Evolutionary conservation across 53 echinoderm and acorn worm species (phyloP), one percentile per base, ranked within the genome.

Genomic region (Patiria pectinifera): DNA sequence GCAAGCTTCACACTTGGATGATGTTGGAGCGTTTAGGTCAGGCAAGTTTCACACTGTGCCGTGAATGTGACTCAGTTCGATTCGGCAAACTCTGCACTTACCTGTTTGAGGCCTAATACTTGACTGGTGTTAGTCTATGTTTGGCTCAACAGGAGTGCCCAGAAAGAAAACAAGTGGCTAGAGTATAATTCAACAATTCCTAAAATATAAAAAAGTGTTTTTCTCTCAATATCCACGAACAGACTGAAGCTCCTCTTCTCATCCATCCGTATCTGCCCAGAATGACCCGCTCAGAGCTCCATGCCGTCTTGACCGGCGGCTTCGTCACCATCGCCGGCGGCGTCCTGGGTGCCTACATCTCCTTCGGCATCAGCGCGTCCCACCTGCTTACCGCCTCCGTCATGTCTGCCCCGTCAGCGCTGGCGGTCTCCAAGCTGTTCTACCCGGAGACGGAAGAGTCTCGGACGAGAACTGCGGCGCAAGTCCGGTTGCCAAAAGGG

Each of bases 261-360:
- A 95, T 97, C 93, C 86, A 95, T 59, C 97, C 97, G 5, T 96
- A 95, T 93, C 88, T 97, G 2, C 84, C 90, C 16, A 83, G 92
- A 45, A 97, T 97, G 97, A 97, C 97, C 14, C 91, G 88, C 49
- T 97, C 97, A 2, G 97, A 97, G 83, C 94, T 97, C 46, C 97
- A 97, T 76, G 97, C 97, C 22, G 97, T 97, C 62, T 96, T 97
- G 97, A 97, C 97, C 0, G 97, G 97, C 23, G 97, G 97, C n/a
- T 97, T 97, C 77, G 97, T 96, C 9, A 97, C 97, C 11, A 97
- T 97, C 6, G 97, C 97, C 18, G 97, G 97, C 10, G 87, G 91
- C 21, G 98, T 98, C 6, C 95, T 98, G 1, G 98, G 98, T 23
- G 98, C 98, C 9, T 98, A 98, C 79, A 97, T 98, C 35, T 93